Base-by-base conservation (phyloP, 2,113 vertebrate species). In the Synodontis membranacea region DNA sequence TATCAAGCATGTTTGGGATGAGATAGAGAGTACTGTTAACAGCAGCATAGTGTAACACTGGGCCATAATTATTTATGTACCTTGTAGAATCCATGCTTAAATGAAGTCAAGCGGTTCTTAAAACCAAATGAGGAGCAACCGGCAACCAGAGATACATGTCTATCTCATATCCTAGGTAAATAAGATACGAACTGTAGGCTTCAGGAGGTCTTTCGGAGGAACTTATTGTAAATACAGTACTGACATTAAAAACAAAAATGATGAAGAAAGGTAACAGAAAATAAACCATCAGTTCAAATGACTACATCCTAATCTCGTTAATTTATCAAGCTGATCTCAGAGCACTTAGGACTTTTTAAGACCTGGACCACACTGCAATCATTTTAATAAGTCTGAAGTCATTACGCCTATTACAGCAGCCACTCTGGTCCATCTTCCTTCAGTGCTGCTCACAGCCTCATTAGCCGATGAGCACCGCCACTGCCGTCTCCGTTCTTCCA, bases 371-470 rank as follows among this genome's bases (percentile, higher is more conserved):
- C 54, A 68, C 68, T 68, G 70, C 60, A 56, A 58, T 81, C 46
- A 31, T 66, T 85, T 89, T 84, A 86, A 88, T 76, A 88, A 76
- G 39, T 80, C 48, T 37, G 46, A 84, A 84, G 68, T 86, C 82
- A 39, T 62, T 79, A 23, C 11, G 23, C 28, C 79, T 70, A 80
- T 86, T 48, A 37, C 31, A 28, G 3, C 70, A 83, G 31, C 56
- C 70, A 44, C 34, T 83, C 42, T 31, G 46, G 21, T 54, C 56
- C 46, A 10, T 83, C 44, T 78, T 78, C 46, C 74, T 83, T 87
- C 66, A 87, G n/a, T 52, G 86, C 80, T 31, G 62, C 72, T 12
- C 46, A 25, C n/a, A 54, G 68, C 56, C 80, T 82, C 80, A 83
- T 87, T 87, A 83, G 72, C 44, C 31, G 42, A 83, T 56, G 79